Evolutionary conservation across 2,797 vertebrate species (phyloP).

Genomic region (Artibeus jamaicensis): DNA sequence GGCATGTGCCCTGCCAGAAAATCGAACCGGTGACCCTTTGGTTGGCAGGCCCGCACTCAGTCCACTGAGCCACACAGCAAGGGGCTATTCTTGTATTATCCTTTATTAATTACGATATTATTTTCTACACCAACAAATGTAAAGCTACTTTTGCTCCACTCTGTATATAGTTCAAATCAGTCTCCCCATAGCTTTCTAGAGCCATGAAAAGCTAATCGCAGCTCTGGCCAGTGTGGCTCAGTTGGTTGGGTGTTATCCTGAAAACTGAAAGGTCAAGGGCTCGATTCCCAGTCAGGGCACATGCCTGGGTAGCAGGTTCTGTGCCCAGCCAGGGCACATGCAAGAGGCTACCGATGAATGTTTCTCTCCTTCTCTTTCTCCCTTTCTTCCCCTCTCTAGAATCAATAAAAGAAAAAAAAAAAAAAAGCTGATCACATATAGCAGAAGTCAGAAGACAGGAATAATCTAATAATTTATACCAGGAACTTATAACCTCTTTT

Average conservation of each 20-base stretch:
- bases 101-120: background rate
- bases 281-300: too few species aligned
- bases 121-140: background rate
- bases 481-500: background rate
- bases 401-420: too few species aligned
- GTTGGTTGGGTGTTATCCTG: too few species aligned
- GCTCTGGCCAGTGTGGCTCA: too few species aligned
- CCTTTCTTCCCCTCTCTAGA: background rate
- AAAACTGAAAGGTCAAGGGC: too few species aligned
- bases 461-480: background rate
- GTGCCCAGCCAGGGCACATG: too few species aligned
- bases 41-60: too few species aligned
- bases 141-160: background rate
- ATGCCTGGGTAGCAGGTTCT: too few species aligned
- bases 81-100: background rate
- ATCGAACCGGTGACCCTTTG: too few species aligned
- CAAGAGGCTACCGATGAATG: background rate
- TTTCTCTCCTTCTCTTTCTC: background rate
- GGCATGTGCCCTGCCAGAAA: too few species aligned
- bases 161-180: conserved; percentile 7
- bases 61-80: too few species aligned
- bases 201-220: background rate
- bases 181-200: background rate
- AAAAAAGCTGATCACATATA: background rate
- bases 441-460: background rate